These are phyloP conservation scores for Bombyx mandarina DNA, from an alignment of 1,140 invertebrate species.

Conservation along the genomic window DNA sequence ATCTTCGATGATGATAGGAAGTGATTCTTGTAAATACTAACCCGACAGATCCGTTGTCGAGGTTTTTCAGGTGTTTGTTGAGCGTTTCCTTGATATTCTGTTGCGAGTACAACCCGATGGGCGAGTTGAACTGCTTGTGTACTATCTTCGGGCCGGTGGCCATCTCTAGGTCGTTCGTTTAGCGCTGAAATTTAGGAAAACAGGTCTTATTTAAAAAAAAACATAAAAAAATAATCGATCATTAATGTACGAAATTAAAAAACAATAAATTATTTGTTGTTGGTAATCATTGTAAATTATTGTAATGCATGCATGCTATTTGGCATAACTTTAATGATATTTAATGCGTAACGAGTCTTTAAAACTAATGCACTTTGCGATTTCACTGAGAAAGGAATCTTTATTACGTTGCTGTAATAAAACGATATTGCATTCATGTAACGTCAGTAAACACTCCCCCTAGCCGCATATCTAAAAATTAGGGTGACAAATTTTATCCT, in stretches of 20 bases:
- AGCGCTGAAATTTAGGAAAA: conserved; percentile 44
- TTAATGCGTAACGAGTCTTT: too few relatives aligned
- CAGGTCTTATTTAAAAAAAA: background rate
- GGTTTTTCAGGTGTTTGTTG: conserved; percentile 81
- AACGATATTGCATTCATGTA: too few relatives aligned
- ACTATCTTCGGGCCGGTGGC: conserved; percentile 76
- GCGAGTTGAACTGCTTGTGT: conserved; percentile 92
- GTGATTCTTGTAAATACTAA: conserved; percentile 60
- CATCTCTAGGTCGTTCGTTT: conserved; percentile 72
- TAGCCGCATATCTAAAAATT: conserved; percentile 26
- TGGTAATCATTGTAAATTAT: too few relatives aligned
- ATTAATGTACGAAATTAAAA: too few relatives aligned
- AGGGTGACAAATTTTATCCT: conserved; percentile 54
- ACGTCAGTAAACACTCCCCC: background rate
- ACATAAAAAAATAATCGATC: too few relatives aligned
- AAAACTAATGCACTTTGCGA: too few relatives aligned
- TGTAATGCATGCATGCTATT: too few relatives aligned
- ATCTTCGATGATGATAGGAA: too few relatives aligned
- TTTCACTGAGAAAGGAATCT: background rate
- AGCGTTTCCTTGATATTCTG: conserved; percentile 86
- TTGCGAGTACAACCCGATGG: conserved; percentile 88
- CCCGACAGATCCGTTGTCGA: conserved; percentile 84
- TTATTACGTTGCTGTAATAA: background rate
- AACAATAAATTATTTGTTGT: too few relatives aligned
- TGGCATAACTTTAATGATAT: too few relatives aligned